A percentile compares a stretch with the other conserved stretches of the same genome.
Conservation (phyloP, 2,888 invertebrate species). For the Lithophane semibrunnea region DNA sequence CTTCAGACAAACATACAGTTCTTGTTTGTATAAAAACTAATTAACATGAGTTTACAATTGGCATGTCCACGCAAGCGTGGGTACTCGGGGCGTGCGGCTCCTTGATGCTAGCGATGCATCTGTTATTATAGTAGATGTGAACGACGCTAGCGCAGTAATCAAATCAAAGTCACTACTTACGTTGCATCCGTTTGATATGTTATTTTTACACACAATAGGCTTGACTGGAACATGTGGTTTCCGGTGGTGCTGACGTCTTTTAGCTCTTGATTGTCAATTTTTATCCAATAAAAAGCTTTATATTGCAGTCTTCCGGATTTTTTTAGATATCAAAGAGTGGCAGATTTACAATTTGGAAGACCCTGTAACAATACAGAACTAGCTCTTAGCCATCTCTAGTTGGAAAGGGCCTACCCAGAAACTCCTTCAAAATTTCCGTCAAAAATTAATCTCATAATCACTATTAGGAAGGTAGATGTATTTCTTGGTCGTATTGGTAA, state of each 20-base stretch:
- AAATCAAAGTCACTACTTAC: slow-evolving; percentile 58
- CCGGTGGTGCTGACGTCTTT: slow-evolving; percentile 24
- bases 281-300: slow-evolving; percentile 26
- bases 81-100: slow-evolving; percentile 30
- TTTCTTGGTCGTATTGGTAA: background rate
- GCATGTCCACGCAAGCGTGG: slow-evolving; percentile 29
- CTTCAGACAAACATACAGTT: slow-evolving; percentile 33
- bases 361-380: background rate
- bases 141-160: slow-evolving; percentile 55
- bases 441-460: background rate
- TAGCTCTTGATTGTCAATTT: background rate
- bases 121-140: slow-evolving; percentile 57
- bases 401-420: background rate
- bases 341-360: background rate
- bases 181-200: slow-evolving; percentile 58
- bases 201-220: slow-evolving; percentile 61
- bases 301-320: background rate
- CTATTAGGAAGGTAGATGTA: background rate
- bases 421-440: background rate
- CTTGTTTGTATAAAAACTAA: slow-evolving; percentile 24
- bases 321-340: too few species aligned
- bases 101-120: slow-evolving; percentile 52
- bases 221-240: slow-evolving; percentile 36
- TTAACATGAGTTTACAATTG: slow-evolving; percentile 34
- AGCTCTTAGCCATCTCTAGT: background rate